Evolutionary conservation across 2,113 vertebrate genomes (phyloP).

Genomic region (Tragelaphus buxtoni): DNA sequence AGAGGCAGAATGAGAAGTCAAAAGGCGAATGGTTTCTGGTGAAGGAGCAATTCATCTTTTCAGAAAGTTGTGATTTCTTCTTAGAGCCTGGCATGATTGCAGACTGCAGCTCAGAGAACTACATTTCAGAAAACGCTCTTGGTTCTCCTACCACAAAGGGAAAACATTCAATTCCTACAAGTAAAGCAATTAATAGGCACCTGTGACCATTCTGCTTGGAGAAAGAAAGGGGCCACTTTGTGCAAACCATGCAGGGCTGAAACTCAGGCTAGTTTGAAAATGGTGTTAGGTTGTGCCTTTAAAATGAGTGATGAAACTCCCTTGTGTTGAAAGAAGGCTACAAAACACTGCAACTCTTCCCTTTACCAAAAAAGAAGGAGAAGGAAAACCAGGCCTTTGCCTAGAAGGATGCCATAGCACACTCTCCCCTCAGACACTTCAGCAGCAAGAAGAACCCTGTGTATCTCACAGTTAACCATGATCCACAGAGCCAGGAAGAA

Average conservation of each 20-base stretch:
- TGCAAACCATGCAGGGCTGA: conserved; percentile 24
- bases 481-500: background rate
- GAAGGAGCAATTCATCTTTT: background rate
- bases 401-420: background rate
- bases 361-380: conserved; percentile 66
- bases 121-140: background rate
- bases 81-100: accelerated
- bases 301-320: conserved; percentile 66
- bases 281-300: conserved; percentile 52
- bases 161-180: background rate
- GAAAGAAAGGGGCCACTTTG: conserved; percentile 1
- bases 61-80: background rate
- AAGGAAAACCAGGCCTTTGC: background rate
- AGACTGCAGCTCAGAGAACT: background rate
- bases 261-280: conserved; percentile 8
- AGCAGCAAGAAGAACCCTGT: background rate
- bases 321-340: conserved; percentile 62
- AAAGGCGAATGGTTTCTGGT: background rate
- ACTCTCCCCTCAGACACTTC: background rate
- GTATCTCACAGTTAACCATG: background rate
- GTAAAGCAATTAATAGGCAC: background rate
- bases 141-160: background rate
- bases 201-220: background rate
- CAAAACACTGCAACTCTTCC: conserved; percentile 37
- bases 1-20: background rate